Evolutionary conservation across 1,140 invertebrate species (phyloP).

Genomic region (Zelostemma sp.): DNA sequence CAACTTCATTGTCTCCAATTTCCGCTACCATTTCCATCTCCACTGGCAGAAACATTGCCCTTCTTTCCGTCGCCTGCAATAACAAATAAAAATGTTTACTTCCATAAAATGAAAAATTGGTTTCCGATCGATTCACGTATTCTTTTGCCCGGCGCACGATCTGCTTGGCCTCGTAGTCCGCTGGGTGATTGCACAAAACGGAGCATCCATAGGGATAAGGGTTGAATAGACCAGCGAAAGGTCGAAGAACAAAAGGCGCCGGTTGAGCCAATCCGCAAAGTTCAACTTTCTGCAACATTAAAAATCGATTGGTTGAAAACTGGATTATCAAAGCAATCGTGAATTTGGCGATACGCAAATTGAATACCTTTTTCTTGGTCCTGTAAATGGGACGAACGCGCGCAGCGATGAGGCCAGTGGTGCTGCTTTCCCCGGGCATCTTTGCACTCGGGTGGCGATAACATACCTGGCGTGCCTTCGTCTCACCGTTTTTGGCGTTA

Average conservation of each 20-base stretch:
- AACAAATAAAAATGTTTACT: too few relatives aligned
- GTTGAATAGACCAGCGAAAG: constrained; percentile 83
- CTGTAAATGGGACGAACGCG: constrained; percentile 55
- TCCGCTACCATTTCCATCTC: constrained; percentile 70
- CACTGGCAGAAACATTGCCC: constrained; percentile 66
- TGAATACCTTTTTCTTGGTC: constrained; percentile 60
- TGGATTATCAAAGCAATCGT: not conserved
- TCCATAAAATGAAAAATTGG: too few relatives aligned
- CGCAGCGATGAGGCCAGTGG: constrained; percentile 65
- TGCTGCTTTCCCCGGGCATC: constrained; percentile 60
- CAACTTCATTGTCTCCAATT: constrained; percentile 48
- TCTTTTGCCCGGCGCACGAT: constrained; percentile 80
- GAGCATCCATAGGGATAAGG: constrained; percentile 84
- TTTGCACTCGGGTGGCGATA: constrained; percentile 25
- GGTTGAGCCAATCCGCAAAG: constrained; percentile 64
- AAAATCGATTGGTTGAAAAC: too few relatives aligned
- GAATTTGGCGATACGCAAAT: not conserved
- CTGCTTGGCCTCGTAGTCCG: constrained; percentile 80
- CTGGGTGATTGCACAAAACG: constrained; percentile 85
- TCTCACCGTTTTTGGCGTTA: constrained; percentile 16
- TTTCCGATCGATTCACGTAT: too few relatives aligned
- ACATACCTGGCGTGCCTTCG: constrained; percentile 28
- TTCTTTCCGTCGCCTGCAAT: constrained; percentile 66
- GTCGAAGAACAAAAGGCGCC: constrained; percentile 78
- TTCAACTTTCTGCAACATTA: constrained; percentile 55